Percentiles rank a stretch among this genome's conserved stretches.
phyloP scores from a whole-genome alignment of 2,888 invertebrate genomes.

The Rutpela maculata region DNA sequence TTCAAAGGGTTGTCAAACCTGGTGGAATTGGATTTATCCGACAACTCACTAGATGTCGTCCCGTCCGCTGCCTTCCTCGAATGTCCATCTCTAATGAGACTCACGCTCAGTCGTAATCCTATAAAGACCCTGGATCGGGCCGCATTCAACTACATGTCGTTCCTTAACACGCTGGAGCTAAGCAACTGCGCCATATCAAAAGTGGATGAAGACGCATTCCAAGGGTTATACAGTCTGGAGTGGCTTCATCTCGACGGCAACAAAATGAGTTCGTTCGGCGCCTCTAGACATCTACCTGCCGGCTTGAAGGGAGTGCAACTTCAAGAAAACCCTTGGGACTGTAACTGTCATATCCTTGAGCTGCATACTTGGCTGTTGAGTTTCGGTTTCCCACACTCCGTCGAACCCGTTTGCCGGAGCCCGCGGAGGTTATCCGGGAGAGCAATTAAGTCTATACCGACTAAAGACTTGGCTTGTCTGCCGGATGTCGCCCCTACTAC shows the following conservation, averaged over 20 bases:
- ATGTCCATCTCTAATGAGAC: constrained; percentile 88
- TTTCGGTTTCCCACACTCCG: constrained; percentile 85
- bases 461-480: constrained; percentile 85
- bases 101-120: constrained; percentile 88
- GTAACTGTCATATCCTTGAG: constrained; percentile 88
- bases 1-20: constrained; percentile 91
- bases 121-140: constrained; percentile 83
- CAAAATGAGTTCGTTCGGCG: constrained; percentile 83
- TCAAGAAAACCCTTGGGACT: constrained; percentile 92
- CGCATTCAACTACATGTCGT: constrained; percentile 84
- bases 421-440: constrained; percentile 82
- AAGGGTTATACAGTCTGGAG: constrained; percentile 87
- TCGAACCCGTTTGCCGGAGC: constrained; percentile 85
- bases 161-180: constrained; percentile 87
- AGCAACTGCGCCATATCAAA: constrained; percentile 86
- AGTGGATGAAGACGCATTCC: constrained; percentile 88
- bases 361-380: constrained; percentile 86
- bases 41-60: constrained; percentile 85
- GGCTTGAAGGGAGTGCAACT: constrained; percentile 87
- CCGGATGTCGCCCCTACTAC: constrained; percentile 86
- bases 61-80: constrained; percentile 88
- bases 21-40: constrained; percentile 91
- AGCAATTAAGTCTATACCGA: constrained; percentile 81
- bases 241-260: constrained; percentile 91
- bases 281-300: constrained; percentile 81